A percentile compares a stretch with the other conserved stretches of the same genome.
These are phyloP conservation scores for Phyllostomus discolor DNA, from an alignment of 2,113 vertebrate species.

Conservation along the genomic window DNA sequence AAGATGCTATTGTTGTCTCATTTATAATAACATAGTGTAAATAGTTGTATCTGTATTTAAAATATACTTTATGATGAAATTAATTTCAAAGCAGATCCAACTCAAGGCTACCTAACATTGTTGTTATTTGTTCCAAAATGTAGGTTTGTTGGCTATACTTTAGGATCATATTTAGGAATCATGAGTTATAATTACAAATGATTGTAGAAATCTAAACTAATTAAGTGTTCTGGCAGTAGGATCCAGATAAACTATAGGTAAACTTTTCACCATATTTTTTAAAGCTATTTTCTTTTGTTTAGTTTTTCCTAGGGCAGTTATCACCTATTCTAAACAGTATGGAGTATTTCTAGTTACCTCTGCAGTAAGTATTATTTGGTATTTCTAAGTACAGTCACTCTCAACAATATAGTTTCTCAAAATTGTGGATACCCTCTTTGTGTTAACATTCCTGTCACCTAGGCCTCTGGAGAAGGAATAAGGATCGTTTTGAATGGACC, in stretches of 20 bases:
- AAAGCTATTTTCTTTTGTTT: slow-evolving; percentile 20
- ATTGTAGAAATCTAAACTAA: slow-evolving; percentile 19
- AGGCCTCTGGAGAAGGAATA: background rate
- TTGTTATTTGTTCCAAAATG: slow-evolving; percentile 18
- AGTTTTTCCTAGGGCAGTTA: background rate
- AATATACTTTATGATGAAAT: slow-evolving; percentile 28
- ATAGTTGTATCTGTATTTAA: background rate
- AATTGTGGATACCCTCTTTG: background rate
- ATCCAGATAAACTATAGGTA: background rate
- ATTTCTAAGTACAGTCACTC: background rate
- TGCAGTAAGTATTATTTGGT: slow-evolving; percentile 3
- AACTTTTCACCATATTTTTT: background rate
- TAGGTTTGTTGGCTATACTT: background rate
- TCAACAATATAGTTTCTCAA: background rate
- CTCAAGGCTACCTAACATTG: background rate
- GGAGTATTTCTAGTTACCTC: background rate
- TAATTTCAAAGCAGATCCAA: slow-evolving; percentile 22
- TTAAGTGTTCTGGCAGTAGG: slow-evolving; percentile 13
- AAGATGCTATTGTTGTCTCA: slow-evolving; percentile 1
- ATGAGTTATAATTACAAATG: slow-evolving; percentile 1
- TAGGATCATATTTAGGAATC: slow-evolving; percentile 6
- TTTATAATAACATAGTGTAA: background rate
- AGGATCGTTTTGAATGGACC: slow-evolving; percentile 46
- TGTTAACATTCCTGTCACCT: slow-evolving; percentile 12
- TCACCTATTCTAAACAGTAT: slow-evolving; percentile 21